phyloP scores from a whole-genome alignment of 2,113 vertebrate species.

The Spea multiplicata region DNA sequence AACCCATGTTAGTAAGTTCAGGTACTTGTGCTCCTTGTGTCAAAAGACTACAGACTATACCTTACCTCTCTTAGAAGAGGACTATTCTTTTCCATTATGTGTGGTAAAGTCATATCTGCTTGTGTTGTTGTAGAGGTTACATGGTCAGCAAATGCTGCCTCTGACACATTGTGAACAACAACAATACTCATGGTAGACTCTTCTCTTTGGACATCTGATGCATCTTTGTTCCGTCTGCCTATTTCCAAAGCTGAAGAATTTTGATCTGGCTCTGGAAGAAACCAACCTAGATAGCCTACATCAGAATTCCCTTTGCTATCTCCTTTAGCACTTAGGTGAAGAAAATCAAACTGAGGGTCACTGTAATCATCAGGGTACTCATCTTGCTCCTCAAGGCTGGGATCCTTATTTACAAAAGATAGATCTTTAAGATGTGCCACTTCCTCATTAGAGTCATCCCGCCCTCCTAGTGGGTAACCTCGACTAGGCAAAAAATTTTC shows the following conservation, averaged over 20 bases:
- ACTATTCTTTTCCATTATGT: conserved; percentile 16
- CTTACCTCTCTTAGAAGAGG: conserved; percentile 56
- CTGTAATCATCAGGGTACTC: conserved; percentile 71
- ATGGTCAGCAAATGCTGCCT: conserved; percentile 15
- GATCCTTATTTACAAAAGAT: conserved; percentile 63
- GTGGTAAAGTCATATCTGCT: conserved; percentile 21
- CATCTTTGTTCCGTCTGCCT: conserved; percentile 44
- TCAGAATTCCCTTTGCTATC: conserved; percentile 53
- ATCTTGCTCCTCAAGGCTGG: conserved; percentile 57
- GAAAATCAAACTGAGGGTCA: conserved; percentile 58
- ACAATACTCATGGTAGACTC: conserved; percentile 12
- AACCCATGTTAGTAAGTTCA: too few relatives aligned
- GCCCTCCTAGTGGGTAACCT: conserved; percentile 55
- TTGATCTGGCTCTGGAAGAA: conserved; percentile 53
- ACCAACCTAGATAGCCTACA: conserved; percentile 58
- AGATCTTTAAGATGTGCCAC: conserved; percentile 71
- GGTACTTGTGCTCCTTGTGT: too few relatives aligned
- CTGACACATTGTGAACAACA: conserved; percentile 43
- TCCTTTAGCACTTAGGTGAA: conserved; percentile 50
- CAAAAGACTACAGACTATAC: not conserved
- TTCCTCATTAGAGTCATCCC: conserved; percentile 57
- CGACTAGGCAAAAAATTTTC: conserved; percentile 63
- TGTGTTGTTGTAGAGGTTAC: not conserved
- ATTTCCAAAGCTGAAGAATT: conserved; percentile 61
- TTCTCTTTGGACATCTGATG: conserved; percentile 29